Conservation (phyloP, 2,113 vertebrate genomes). For the Tinamus guttatus region DNA sequence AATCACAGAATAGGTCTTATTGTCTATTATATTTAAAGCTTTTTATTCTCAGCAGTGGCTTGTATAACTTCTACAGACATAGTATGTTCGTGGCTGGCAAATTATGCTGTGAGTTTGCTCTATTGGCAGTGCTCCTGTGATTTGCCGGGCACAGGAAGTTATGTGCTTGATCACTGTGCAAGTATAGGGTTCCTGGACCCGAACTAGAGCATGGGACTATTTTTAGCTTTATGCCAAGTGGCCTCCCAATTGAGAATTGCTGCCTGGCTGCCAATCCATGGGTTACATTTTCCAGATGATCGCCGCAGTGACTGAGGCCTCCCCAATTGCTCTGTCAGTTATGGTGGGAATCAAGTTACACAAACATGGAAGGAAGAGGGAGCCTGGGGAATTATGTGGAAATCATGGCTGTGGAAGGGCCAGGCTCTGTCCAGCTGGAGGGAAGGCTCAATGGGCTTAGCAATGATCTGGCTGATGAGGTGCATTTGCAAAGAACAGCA, state of each 20-base stretch:
- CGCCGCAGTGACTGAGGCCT: background rate
- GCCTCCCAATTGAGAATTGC: slow-evolving; percentile 26
- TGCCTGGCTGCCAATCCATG: slow-evolving; percentile 8
- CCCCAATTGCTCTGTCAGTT: background rate
- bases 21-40: background rate
- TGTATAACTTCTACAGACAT: background rate
- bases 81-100: background rate
- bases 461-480: background rate
- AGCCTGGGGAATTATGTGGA: background rate
- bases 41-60: background rate
- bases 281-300: slow-evolving; percentile 12
- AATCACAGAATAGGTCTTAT: background rate
- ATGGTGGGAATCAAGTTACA: background rate
- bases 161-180: background rate
- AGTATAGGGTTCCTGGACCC: background rate
- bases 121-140: background rate
- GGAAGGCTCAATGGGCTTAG: background rate
- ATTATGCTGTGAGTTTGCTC: background rate
- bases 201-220: background rate
- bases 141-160: background rate
- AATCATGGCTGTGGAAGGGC: background rate
- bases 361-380: background rate
- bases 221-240: slow-evolving; percentile 29
- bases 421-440: background rate
- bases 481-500: background rate